Percentiles rank a stretch among this genome's conserved stretches.
These are phyloP conservation scores for Sepiola atlantica DNA, from an alignment of 2,888 invertebrate species.

Conservation along the genomic window DNA sequence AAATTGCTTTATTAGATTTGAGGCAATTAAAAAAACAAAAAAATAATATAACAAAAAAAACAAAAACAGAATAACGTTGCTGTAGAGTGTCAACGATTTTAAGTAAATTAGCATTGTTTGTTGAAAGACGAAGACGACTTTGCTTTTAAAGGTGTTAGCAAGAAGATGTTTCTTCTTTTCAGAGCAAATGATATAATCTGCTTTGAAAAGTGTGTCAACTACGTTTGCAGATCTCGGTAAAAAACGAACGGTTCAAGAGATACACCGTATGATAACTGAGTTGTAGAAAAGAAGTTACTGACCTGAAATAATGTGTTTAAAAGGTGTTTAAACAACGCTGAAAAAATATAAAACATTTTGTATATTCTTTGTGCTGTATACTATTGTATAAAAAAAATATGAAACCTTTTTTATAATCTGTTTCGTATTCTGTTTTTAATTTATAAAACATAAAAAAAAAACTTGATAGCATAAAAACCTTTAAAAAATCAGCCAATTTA, in stretches of 20 bases:
- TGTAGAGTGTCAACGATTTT: not conserved
- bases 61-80: not conserved
- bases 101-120: not conserved
- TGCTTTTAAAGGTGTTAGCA: not conserved
- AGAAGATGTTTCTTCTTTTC: not conserved
- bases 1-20: not conserved
- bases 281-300: not conserved
- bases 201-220: conserved; percentile 11
- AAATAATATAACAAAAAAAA: too few relatives aligned
- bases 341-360: not conserved
- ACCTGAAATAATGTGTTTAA: not conserved
- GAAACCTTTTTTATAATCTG: too few relatives aligned
- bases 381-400: too few relatives aligned
- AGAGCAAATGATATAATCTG: not conserved
- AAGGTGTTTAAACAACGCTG: not conserved
- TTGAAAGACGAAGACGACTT: too few relatives aligned
- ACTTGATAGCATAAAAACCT: too few relatives aligned
- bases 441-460: too few relatives aligned
- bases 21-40: not conserved
- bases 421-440: too few relatives aligned
- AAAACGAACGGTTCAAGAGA: not conserved
- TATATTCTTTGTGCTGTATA: too few relatives aligned
- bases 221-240: not conserved
- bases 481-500: too few relatives aligned
- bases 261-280: not conserved